Percentiles rank a stretch among this genome's conserved stretches.
Conservation (phyloP, 2,113 vertebrate species). For the Calidris pygmaea region DNA sequence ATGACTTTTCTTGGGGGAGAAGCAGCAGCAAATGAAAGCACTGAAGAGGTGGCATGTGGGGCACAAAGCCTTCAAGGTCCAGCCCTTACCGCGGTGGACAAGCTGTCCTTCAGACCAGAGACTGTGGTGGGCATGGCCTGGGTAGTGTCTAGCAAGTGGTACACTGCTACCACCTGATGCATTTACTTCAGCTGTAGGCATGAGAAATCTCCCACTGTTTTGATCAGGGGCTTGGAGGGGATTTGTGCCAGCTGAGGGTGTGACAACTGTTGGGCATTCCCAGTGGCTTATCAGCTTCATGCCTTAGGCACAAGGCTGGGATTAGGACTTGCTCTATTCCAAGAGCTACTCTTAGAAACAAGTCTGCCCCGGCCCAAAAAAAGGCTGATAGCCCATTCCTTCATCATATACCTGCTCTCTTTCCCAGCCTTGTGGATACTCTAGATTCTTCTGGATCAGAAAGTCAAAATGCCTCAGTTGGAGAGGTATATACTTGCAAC, state of each 20-base stretch:
- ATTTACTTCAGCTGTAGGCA: neutral
- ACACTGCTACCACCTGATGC: neutral
- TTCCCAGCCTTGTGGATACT: neutral
- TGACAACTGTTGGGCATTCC: constrained; percentile 52
- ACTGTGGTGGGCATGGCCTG: neutral
- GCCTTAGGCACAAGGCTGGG: neutral
- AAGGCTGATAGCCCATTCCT: neutral
- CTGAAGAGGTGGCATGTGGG: neutral
- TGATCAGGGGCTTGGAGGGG: neutral
- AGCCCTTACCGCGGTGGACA: rapidly evolving
- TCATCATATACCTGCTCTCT: neutral
- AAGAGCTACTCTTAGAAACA: neutral
- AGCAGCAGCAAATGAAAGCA: neutral
- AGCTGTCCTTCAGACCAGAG: neutral
- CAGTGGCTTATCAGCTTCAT: neutral
- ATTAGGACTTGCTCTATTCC: neutral
- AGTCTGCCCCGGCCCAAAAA: neutral
- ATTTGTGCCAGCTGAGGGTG: constrained; percentile 12
- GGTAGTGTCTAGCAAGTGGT: neutral
- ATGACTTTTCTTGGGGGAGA: neutral
- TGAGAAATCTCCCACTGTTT: neutral
- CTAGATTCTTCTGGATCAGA: neutral
- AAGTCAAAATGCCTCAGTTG: neutral
- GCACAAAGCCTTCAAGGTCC: neutral
- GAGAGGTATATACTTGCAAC: neutral